Conservation (phyloP, 2,888 invertebrate species). For the Serripes groenlandicus region DNA sequence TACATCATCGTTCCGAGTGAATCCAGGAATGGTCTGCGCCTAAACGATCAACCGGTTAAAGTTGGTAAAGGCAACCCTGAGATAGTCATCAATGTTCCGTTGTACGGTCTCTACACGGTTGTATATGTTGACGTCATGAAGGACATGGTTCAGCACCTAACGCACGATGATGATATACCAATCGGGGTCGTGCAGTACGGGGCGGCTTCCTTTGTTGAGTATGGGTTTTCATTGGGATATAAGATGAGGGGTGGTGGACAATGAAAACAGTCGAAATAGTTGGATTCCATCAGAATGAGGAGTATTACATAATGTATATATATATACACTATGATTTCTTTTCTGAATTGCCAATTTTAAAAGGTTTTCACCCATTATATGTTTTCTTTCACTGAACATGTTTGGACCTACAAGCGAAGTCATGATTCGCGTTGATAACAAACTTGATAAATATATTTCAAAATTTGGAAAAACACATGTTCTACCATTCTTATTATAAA, state of each 20-base stretch:
- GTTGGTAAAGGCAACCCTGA: not conserved
- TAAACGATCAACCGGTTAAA: not conserved
- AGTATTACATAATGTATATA: too few species aligned
- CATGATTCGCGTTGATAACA: too few species aligned
- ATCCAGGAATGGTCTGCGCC: not conserved
- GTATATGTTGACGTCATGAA: not conserved
- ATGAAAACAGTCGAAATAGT: too few species aligned
- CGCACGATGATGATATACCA: not conserved
- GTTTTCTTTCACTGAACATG: too few species aligned
- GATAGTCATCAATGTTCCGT: not conserved
- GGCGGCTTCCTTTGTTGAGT: not conserved
- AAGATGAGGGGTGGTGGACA: not conserved
- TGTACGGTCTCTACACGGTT: not conserved
- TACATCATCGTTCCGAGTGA: not conserved
- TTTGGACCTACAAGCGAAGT: too few species aligned
- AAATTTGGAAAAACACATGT: too few species aligned
- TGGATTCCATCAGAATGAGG: too few species aligned
- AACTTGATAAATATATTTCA: too few species aligned
- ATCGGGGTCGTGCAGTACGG: not conserved
- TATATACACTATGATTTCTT: too few species aligned
- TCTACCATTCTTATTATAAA: too few species aligned
- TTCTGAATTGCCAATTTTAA: too few species aligned
- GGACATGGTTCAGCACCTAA: not conserved
- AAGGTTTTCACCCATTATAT: too few species aligned
- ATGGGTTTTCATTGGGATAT: not conserved